phyloP scores from a whole-genome alignment of 2,888 invertebrate genomes.

The Myopa testacea region DNA sequence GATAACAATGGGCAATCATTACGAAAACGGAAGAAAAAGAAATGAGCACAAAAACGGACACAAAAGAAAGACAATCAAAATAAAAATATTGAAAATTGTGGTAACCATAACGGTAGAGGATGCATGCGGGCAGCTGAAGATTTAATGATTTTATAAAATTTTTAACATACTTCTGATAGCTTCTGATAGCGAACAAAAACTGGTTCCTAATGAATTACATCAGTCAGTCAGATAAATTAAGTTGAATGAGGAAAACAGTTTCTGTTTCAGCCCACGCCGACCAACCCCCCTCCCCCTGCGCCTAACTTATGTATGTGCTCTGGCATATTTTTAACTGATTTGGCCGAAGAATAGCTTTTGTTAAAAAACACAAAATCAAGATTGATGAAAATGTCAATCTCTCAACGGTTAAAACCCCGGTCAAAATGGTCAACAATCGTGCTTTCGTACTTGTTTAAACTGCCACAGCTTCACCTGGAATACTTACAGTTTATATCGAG shows the following conservation, averaged over 20 bases:
- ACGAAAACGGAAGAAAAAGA: background rate
- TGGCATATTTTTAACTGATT: too few relatives aligned
- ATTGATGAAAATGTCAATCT: too few relatives aligned
- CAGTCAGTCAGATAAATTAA: background rate
- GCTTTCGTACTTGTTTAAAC: background rate
- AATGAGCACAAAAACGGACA: background rate
- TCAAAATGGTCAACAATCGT: background rate
- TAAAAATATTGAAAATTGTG: slow-evolving; percentile 7
- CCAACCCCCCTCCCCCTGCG: too few relatives aligned
- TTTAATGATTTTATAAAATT: too few relatives aligned
- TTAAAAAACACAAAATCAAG: too few relatives aligned
- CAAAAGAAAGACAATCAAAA: background rate
- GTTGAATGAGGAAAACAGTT: too few relatives aligned
- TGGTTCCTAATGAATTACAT: background rate
- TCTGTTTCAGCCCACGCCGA: too few relatives aligned
- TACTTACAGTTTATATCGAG: slow-evolving; percentile 89
- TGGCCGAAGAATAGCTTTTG: too few relatives aligned
- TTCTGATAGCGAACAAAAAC: background rate
- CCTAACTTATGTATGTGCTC: too few relatives aligned
- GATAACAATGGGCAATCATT: slow-evolving; percentile 22
- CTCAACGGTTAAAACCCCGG: too few relatives aligned
- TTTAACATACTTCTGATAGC: too few relatives aligned
- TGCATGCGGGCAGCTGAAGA: background rate
- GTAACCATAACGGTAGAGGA: background rate
- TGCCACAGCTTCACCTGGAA: slow-evolving; percentile 21